phyloP scores from a whole-genome alignment of 2,113 vertebrate genomes.

The Peromyscus californicus region DNA sequence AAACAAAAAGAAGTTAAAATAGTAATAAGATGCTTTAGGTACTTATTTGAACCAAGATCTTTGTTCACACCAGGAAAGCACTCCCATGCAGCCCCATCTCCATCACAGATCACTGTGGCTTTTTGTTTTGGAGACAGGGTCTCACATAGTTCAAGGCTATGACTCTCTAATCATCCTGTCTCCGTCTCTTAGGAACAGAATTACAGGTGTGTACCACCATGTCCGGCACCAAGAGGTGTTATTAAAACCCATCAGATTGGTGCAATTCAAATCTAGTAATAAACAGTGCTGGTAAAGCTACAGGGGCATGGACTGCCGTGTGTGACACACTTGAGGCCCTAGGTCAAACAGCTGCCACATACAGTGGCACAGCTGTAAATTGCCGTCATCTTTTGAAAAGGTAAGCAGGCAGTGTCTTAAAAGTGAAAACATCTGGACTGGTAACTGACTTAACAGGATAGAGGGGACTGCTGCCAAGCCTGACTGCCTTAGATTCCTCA shows the following conservation, averaged over 20 bases:
- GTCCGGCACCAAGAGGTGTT: not conserved
- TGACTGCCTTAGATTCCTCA: not conserved
- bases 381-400: conserved; percentile 10
- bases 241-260: not conserved
- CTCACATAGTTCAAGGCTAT: not conserved
- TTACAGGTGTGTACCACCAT: not conserved
- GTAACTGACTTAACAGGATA: not conserved
- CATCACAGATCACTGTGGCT: not conserved
- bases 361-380: not conserved
- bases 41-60: not conserved
- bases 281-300: not conserved
- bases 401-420: not conserved
- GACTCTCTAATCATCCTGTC: not conserved
- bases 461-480: not conserved
- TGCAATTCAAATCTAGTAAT: not conserved
- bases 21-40: not conserved
- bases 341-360: not conserved
- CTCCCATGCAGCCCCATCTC: no score
- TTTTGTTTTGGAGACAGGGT: not conserved
- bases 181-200: not conserved
- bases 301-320: not conserved
- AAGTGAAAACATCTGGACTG: not conserved
- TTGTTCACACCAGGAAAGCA: not conserved
- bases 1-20: not conserved
- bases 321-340: not conserved